phyloP scores from a whole-genome alignment of 2,113 vertebrate species.

The Zosterops japonicus region DNA sequence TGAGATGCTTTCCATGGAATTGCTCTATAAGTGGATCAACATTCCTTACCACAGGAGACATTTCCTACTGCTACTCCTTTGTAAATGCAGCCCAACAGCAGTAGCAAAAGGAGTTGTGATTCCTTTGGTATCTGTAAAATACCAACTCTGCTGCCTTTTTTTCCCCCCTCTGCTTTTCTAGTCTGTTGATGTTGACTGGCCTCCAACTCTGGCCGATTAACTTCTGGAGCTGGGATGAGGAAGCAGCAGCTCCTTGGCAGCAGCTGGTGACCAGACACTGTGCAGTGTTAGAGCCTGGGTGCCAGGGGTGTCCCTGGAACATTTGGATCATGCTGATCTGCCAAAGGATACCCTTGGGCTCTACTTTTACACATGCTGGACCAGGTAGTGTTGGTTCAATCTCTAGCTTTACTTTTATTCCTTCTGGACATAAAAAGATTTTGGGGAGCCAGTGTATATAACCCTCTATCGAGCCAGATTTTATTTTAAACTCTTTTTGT shows the following conservation, averaged over 20 bases:
- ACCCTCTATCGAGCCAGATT: background rate
- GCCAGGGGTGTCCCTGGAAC: background rate
- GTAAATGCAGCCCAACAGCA: background rate
- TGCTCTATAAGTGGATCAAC: background rate
- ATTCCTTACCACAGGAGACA: background rate
- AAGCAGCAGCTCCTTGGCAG: background rate
- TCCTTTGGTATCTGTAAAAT: background rate
- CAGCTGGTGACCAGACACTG: background rate
- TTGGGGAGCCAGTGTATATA: background rate
- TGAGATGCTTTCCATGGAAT: background rate
- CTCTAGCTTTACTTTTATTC: conserved; percentile 2
- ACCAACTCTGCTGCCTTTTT: background rate
- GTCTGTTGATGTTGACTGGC: conserved; percentile 98
- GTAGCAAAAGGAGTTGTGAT: background rate
- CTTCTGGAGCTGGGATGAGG: background rate
- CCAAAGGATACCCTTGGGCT: background rate
- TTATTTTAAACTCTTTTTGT: background rate
- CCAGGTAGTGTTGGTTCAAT: background rate
- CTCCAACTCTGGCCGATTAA: conserved; percentile 85
- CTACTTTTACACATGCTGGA: conserved; percentile 39
- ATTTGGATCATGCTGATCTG: conserved; percentile 76
- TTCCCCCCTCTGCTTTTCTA: conserved; percentile 31
- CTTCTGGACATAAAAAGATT: background rate
- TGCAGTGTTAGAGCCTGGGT: background rate
- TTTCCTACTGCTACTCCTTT: background rate